Conservation (phyloP, 2,888 invertebrate genomes). For the Synergus itoensis region DNA sequence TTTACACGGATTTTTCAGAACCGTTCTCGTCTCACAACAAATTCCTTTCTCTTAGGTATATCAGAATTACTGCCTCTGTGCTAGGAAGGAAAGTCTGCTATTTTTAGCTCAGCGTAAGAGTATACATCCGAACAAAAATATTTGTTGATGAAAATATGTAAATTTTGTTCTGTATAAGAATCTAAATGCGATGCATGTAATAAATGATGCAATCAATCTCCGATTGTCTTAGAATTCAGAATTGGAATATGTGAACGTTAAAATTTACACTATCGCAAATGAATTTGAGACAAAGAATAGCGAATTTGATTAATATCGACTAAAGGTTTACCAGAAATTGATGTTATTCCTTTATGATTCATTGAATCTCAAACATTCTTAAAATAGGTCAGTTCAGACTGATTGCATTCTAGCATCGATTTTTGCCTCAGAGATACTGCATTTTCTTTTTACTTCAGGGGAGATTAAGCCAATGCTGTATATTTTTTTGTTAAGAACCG, state of each 20-base stretch:
- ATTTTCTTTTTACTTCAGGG: conserved; percentile 19
- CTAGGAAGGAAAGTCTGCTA: conserved; percentile 1
- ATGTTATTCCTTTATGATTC: conserved; percentile 1
- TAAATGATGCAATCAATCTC: not conserved
- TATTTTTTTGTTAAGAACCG: too few relatives aligned
- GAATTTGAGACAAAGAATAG: not conserved
- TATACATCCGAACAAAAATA: not conserved
- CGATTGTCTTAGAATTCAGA: not conserved
- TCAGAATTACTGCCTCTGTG: not conserved
- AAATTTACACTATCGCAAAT: conserved; percentile 48
- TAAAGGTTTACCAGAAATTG: not conserved
- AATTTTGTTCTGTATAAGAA: not conserved
- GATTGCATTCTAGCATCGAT: conserved; percentile 40
- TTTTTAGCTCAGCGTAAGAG: not conserved
- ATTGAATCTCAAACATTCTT: conserved; percentile 19
- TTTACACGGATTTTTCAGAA: conserved; percentile 8
- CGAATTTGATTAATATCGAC: not conserved
- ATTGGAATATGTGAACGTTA: conserved; percentile 44
- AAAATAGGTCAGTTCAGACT: conserved; percentile 34
- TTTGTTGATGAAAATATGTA: not conserved
- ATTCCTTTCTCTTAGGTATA: conserved; percentile 30
- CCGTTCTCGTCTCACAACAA: conserved; percentile 6
- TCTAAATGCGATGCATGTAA: not conserved
- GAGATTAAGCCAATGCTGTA: conserved; percentile 16
- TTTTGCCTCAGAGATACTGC: not conserved